Percentiles rank a stretch among this genome's conserved stretches.
These are phyloP conservation scores for Brachionus calyciflorus DNA, from an alignment of 1,140 invertebrate species.

Conservation along the genomic window DNA sequence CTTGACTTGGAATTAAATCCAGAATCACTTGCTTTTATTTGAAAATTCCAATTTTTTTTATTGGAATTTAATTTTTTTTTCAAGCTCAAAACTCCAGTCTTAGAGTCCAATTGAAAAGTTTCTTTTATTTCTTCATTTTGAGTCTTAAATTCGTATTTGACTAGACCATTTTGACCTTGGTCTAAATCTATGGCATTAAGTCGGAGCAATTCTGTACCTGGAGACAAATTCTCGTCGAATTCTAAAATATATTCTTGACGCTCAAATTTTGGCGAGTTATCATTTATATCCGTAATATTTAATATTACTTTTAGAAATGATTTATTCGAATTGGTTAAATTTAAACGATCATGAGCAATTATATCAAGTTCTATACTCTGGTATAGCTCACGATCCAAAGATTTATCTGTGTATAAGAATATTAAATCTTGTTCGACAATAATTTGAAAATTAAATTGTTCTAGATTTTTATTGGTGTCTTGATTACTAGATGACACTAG, in stretches of 20 bases:
- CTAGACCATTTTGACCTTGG: constrained; percentile 25
- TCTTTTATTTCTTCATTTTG: not conserved
- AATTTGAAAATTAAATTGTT: not conserved
- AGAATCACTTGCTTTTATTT: constrained; percentile 22
- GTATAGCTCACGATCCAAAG: constrained; percentile 7
- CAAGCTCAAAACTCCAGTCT: not conserved
- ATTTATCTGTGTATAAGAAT: constrained; percentile 15
- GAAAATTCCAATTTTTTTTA: constrained; percentile 8
- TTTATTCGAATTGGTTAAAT: not conserved
- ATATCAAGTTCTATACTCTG: constrained; percentile 29
- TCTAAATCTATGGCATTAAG: constrained; percentile 28
- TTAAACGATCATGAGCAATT: not conserved
- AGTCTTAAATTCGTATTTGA: not conserved
- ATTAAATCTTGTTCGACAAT: constrained; percentile 4
- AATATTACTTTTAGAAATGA: not conserved
- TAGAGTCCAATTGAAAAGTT: not conserved
- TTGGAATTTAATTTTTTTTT: not conserved
- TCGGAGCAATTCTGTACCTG: not conserved
- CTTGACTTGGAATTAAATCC: constrained; percentile 7
- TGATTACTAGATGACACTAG: too few relatives aligned
- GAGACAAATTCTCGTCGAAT: not conserved
- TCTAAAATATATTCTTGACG: not conserved
- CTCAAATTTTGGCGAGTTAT: constrained; percentile 33
- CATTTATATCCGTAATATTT: constrained; percentile 44
- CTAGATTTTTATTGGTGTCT: not conserved